Conservation (phyloP, 2,888 invertebrate genomes). For the Ichneumoninae sp. region DNA sequence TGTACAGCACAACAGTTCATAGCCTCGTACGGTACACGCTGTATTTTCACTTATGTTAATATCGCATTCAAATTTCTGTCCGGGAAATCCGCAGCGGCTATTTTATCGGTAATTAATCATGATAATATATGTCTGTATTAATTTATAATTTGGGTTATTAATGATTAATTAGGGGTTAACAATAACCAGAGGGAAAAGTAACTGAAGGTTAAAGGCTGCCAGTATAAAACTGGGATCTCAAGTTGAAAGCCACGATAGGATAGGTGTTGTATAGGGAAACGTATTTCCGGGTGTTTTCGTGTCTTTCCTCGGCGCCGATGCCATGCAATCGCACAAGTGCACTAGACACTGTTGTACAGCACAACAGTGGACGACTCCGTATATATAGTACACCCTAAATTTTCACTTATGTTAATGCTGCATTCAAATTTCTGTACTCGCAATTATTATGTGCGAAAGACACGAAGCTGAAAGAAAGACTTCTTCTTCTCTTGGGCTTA, state of each 20-base stretch:
- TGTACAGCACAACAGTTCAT: not conserved
- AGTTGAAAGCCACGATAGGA: too few species aligned
- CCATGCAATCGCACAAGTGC: not conserved
- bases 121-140: too few species aligned
- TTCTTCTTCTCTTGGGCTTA: not conserved
- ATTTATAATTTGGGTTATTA: too few species aligned
- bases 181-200: too few species aligned
- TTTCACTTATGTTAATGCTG: constrained; percentile 75
- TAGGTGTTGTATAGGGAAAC: too few species aligned
- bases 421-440: constrained; percentile 58
- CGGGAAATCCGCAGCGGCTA: too few species aligned
- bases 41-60: constrained; percentile 76
- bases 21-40: constrained; percentile 43
- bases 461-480: constrained; percentile 2
- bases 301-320: constrained; percentile 5
- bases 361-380: constrained; percentile 3
- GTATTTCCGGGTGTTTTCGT: not conserved
- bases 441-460: constrained; percentile 50
- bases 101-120: too few species aligned
- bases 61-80: constrained; percentile 57
- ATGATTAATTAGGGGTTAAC: too few species aligned
- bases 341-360: not conserved
- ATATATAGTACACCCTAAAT: constrained; percentile 57
- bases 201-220: too few species aligned
- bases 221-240: too few species aligned